These are phyloP conservation scores for Drosophila tristis DNA, from an alignment of 1,140 invertebrate species.

Conservation along the genomic window DNA sequence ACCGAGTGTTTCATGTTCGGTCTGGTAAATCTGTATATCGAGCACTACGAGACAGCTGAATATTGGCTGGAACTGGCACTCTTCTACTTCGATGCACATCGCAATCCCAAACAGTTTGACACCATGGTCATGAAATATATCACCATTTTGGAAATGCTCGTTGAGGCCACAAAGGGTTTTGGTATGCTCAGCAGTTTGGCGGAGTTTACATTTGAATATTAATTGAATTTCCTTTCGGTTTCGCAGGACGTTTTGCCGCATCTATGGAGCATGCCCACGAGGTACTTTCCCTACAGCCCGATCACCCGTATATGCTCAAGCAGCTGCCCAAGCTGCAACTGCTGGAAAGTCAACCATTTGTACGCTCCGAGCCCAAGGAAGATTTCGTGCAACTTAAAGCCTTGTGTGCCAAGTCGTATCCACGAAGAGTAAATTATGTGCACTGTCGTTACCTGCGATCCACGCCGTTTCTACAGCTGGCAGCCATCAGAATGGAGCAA, in stretches of 20 bases:
- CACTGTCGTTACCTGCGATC: neutral
- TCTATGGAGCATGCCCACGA: conserved; percentile 7
- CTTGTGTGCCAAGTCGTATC: conserved; percentile 9
- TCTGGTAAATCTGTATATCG: conserved; percentile 5
- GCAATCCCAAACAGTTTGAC: neutral
- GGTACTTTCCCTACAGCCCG: conserved; percentile 3
- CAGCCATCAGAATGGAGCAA: conserved; percentile 11
- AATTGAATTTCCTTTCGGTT: neutral
- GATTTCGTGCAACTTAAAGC: neutral
- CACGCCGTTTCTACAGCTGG: conserved; percentile 4
- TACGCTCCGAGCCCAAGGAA: neutral
- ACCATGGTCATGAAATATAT: conserved; percentile 15
- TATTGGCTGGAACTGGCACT: conserved; percentile 28
- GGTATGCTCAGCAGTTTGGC: neutral
- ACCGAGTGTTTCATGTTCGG: conserved; percentile 27
- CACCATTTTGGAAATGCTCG: conserved; percentile 15
- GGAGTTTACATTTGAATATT: neutral
- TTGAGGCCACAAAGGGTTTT: conserved; percentile 26
- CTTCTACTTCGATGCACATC: neutral
- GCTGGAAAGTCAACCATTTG: neutral
- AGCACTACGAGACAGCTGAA: conserved; percentile 10
- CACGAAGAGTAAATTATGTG: neutral
- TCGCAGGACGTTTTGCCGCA: conserved; percentile 4
- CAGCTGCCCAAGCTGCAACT: conserved; percentile 6
- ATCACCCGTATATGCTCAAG: conserved; percentile 8